Percentiles rank a stretch among this genome's conserved stretches.
These are phyloP conservation scores for Thunnus maccoyii DNA, from an alignment of 2,113 vertebrate genomes.

Conservation along the genomic window DNA sequence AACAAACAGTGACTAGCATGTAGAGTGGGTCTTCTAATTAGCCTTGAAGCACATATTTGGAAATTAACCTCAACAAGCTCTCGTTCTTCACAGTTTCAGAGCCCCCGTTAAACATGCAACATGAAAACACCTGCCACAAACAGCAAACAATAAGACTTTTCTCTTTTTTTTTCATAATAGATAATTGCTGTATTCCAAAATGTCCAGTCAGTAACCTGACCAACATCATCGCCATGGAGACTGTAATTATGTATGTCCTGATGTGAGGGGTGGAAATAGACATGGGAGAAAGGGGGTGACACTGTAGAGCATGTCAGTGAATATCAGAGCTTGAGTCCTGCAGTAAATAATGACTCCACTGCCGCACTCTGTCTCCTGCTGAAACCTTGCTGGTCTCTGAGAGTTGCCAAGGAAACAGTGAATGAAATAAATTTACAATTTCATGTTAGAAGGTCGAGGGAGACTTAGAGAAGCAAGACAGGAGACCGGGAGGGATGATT, in stretches of 20 bases:
- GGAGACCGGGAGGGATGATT: slow-evolving; percentile 45
- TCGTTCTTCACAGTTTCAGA: not conserved
- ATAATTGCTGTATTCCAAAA: slow-evolving; percentile 73
- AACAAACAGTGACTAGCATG: slow-evolving; percentile 72
- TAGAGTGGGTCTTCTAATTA: slow-evolving; percentile 73
- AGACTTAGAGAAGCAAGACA: slow-evolving; percentile 50
- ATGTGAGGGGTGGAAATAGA: slow-evolving; percentile 76
- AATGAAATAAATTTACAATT: slow-evolving; percentile 78
- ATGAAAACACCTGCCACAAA: slow-evolving; percentile 25
- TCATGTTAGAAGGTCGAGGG: slow-evolving; percentile 73
- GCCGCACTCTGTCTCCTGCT: slow-evolving; percentile 76
- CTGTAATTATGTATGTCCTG: slow-evolving; percentile 81
- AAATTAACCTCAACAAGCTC: slow-evolving; percentile 29
- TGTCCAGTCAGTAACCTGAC: slow-evolving; percentile 66
- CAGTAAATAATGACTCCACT: slow-evolving; percentile 82
- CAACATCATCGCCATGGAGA: slow-evolving; percentile 83
- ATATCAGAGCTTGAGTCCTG: slow-evolving; percentile 79
- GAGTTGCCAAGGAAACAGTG: slow-evolving; percentile 86
- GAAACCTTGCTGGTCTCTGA: slow-evolving; percentile 73
- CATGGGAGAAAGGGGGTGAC: slow-evolving; percentile 65
- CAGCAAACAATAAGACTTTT: slow-evolving; percentile 18
- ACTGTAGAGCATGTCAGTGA: slow-evolving; percentile 74
- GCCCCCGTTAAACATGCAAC: not conserved
- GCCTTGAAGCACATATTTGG: slow-evolving; percentile 62
- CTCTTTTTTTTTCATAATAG: slow-evolving; percentile 32